Base-by-base conservation (phyloP, 1,140 invertebrate species). In the Babylonia areolata region DNA sequence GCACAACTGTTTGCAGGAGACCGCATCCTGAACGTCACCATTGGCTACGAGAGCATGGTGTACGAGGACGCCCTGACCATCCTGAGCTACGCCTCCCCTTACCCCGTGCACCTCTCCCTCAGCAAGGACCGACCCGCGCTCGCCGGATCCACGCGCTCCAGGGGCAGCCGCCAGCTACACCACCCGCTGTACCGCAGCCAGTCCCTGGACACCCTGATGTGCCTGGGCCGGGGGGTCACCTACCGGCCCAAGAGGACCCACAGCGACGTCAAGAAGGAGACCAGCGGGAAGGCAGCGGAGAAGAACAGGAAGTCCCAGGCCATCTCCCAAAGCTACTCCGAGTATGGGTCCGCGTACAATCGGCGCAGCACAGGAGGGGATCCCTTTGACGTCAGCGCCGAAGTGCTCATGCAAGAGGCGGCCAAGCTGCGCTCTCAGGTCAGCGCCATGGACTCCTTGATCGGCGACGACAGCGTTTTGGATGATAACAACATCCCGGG, bases 1-100 rank as follows among this genome's bases (percentile, higher is more conserved):
- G 3, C 5, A 5, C 5, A 5, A 15, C 23, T 9, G 3, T 64
- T 64, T 64, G 33, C 95, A 98, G 98, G 97, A 87, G 97, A 98
- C 94, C 96, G 97, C 78, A 97, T 99, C 84, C 95, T 96, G 85
- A 97, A 96, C 88, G 96, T 98, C 40, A 97, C 97, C 51, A 97
- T 98, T 40, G 97, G 96, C 87, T 97, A 98, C 92, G 96, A 96
- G 69, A 97, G 97, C 85, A 98, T 98, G 95, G 97, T 98, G 0
- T 96, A 97, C 91, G 97, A 98, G 94, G 98, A 99, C 91, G 98
- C 98, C 0, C 93, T 98, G 54, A 97, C 97, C 1, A 97, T 99
- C 87, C 94, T 99, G 6, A 97, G 97, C 83, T 97, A 98, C 87
- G 97, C 97, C 1, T 98, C 97, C n/a, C 97, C 98, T 0, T 98